These are phyloP conservation scores for Ptychobarbus kaznakovi DNA, from an alignment of 2,797 vertebrate species.

Conservation along the genomic window DNA sequence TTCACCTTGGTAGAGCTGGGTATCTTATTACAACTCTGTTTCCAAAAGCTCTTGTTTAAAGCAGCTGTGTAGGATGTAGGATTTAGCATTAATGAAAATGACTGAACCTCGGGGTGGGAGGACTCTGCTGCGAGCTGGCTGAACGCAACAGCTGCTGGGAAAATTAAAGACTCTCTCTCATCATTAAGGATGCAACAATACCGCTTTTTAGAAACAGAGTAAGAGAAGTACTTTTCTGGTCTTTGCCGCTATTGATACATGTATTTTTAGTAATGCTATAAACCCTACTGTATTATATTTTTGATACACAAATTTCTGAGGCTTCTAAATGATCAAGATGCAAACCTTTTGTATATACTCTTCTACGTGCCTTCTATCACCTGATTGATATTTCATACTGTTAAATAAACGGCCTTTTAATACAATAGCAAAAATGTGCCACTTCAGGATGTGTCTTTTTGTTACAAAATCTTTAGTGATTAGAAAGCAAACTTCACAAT, in stretches of 20 bases:
- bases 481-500: background rate
- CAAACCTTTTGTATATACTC: background rate
- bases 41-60: conserved; percentile 66
- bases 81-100: conserved; percentile 67
- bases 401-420: background rate
- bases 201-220: background rate
- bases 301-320: background rate
- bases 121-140: conserved; percentile 15
- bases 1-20: conserved; percentile 60
- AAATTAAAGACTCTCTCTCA: conserved; percentile 43
- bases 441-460: background rate
- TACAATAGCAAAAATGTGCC: background rate
- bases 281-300: background rate
- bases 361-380: background rate
- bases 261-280: background rate
- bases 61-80: conserved; percentile 63
- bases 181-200: conserved; percentile 30
- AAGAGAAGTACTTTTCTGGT: background rate
- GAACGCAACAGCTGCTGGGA: conserved; percentile 39
- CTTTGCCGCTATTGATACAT: background rate
- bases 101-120: conserved; percentile 45
- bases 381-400: background rate
- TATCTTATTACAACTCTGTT: conserved; percentile 67
- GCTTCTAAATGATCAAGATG: background rate
- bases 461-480: background rate